Base-by-base conservation (phyloP, 2,797 vertebrate species). In the Cryptoblepharus egeriae region DNA sequence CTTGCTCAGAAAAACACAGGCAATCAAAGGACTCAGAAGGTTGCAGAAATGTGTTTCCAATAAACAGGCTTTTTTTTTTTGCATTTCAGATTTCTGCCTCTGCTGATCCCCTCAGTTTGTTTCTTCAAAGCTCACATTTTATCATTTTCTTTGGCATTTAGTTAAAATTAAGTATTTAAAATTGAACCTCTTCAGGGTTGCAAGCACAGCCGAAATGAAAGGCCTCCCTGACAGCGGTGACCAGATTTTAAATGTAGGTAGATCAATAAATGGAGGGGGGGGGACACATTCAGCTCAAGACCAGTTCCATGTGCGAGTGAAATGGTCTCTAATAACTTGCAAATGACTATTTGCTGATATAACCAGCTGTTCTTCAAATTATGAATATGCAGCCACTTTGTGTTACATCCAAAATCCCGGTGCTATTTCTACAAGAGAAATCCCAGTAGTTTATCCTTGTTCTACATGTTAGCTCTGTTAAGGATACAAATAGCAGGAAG, bases 121-220 rank as follows among this genome's bases (percentile, higher is more conserved):
- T 91, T 80, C 88, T 90, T 93, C 70, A 72, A 92, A 90, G 77
- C 69, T 84, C 78, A 61, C 82, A 88, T 85, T 92, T 95, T 93
- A 96, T 96, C 88, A 93, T 96, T 96, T 96, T 94, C 95, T 91
- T 90, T 93, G 93, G 89, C 82, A 92, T 96, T 97, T 94, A 87
- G 94, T 95, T 95, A 96, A 97, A 97, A 96, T 96, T 96, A 95
- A 97, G 96, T 96, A 97, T 97, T 97, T 96, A 95, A 97, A 96
- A 96, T 94, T 92, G 93, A 96, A 94, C 93, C 92, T 94, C 89
- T 91, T 96, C 94, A 93, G 87, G 85, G 91, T 96, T 97, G 97
- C 96, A 95, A 97, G 95, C 95, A 73, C 96, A 98, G 96, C 96
- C 97, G 97, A 98, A 98, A 98, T 94, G 95, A 97, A 94, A 96